Conservation (phyloP, 2,797 vertebrate species). For the Clarias platycephalus region DNA sequence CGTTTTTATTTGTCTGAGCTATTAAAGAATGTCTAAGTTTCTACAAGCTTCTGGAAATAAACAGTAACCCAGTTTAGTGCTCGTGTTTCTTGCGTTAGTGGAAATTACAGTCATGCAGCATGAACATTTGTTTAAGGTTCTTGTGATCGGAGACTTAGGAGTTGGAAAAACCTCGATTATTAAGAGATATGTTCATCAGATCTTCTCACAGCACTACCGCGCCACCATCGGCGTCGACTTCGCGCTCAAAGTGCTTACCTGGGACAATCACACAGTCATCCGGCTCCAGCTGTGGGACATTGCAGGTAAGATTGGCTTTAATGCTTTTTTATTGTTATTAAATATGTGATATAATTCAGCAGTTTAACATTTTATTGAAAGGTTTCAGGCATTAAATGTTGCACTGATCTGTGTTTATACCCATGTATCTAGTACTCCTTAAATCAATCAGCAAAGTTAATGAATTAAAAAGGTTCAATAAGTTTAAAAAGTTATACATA, state of each 20-base stretch:
- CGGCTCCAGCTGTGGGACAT: constrained; percentile 82
- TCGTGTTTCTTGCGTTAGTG: background rate
- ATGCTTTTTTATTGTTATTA: background rate
- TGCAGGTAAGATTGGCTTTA: constrained; percentile 66
- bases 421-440: background rate
- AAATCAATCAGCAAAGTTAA: background rate
- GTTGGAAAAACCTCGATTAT: constrained; percentile 81
- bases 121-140: constrained; percentile 77
- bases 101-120: constrained; percentile 67
- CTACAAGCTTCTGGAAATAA: background rate
- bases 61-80: background rate
- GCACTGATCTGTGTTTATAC: background rate
- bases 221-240: constrained; percentile 82
- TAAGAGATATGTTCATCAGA: constrained; percentile 78
- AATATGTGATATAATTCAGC: background rate
- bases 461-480: background rate
- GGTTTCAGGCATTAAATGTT: background rate
- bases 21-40: constrained; percentile 9
- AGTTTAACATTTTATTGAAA: background rate
- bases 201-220: constrained; percentile 80
- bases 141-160: constrained; percentile 80
- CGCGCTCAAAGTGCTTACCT: constrained; percentile 75
- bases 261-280: constrained; percentile 74
- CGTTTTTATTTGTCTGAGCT: background rate
- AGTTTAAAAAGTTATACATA: background rate